Base-by-base conservation (phyloP, 2,888 invertebrate genomes). In the Eristalis intricaria region DNA sequence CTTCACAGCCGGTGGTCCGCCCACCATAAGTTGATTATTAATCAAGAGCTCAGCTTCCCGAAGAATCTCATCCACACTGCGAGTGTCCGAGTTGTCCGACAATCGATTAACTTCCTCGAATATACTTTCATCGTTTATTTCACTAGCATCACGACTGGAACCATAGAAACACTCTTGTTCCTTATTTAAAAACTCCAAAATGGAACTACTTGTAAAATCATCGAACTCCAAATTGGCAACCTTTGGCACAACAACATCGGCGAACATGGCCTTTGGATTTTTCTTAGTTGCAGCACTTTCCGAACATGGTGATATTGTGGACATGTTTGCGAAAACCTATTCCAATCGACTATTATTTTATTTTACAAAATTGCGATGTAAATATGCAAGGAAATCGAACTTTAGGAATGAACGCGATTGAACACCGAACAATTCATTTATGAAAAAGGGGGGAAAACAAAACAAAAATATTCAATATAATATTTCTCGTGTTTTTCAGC, bases 101-200 rank as follows among this genome's bases (percentile, higher is more conserved):
- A 95, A 91, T 87, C 95, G 95, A 89, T 95, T 95, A 3, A 96
- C 95, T 93, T 96, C 96, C 90, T 94, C 95, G 89, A 96, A 95
- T 91, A 96, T 95, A 92, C 94, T 94, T 89, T 95, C 95, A 50
- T 92, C 91, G 76, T 84, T 88, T 29, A 89, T 89, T 38, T 84
- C 89, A 29, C 89, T 91, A 26, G 61, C 84, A 60, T 89, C 88
- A 58, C 81, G 84, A 50, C 88, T 88, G 63, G 83, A 84, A 19
- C 81, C 76, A 71, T 82, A 83, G 69, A 85, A 89, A 89, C 93
- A 93, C 87, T 92, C 91, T 79, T 91, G 91, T 84, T 93, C 93
- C 82, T 92, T 91, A 81, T 91, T 91, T 63, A 93, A 89, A 73
- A 93, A 93, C 80, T 93, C 93, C 23, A 93, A 89, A 58, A 93